These are phyloP conservation scores for Ethmia dodecea DNA, from an alignment of 2,888 invertebrate genomes.

Conservation along the genomic window DNA sequence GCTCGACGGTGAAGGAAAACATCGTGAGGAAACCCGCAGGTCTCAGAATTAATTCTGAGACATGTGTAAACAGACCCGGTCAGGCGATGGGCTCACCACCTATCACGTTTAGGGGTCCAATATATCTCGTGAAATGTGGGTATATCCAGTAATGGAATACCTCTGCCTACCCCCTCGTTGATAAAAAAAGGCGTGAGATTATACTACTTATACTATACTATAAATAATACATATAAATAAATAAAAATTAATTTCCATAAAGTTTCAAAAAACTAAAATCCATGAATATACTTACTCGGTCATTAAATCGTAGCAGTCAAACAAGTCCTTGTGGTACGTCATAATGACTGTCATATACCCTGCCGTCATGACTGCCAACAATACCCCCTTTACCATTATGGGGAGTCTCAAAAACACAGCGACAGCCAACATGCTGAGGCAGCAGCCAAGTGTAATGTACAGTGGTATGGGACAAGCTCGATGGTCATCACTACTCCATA, in stretches of 20 bases:
- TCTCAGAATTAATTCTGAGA: no score
- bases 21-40: no score
- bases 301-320: constrained; percentile 88
- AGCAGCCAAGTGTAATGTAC: constrained; percentile 91
- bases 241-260: neutral
- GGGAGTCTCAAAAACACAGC: constrained; percentile 90
- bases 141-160: no score
- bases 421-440: constrained; percentile 89
- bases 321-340: constrained; percentile 87
- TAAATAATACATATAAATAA: neutral
- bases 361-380: constrained; percentile 87
- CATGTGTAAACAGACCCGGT: no score
- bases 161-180: no score
- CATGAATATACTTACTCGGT: constrained; percentile 87
- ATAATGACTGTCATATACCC: constrained; percentile 89
- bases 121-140: no score
- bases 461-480: constrained; percentile 90
- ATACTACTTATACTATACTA: no score
- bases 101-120: no score
- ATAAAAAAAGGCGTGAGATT: no score
- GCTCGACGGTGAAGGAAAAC: no score
- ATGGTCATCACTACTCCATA: constrained; percentile 79
- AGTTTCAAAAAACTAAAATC: no score
- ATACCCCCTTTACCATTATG: constrained; percentile 87
- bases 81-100: no score